These are phyloP conservation scores for Spilarctia lutea DNA, from an alignment of 2,888 invertebrate genomes.

Conservation along the genomic window DNA sequence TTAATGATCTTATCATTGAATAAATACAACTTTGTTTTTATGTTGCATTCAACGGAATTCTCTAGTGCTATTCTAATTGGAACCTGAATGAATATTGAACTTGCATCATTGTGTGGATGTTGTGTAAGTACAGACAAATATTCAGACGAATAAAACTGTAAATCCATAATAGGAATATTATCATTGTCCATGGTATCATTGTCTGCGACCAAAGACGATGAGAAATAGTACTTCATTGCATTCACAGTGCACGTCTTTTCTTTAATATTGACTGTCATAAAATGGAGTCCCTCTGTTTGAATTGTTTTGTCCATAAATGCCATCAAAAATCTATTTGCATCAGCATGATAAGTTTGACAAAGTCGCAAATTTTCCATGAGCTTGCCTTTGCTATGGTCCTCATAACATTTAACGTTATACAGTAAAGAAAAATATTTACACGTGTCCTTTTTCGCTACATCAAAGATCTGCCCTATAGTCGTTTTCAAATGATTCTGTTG, in stretches of 20 bases:
- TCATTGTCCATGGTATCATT: slow-evolving; percentile 58
- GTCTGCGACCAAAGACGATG: slow-evolving; percentile 74
- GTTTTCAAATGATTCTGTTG: slow-evolving; percentile 91
- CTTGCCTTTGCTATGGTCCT: slow-evolving; percentile 61
- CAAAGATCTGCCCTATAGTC: slow-evolving; percentile 89
- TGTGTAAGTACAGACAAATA: slow-evolving; percentile 90
- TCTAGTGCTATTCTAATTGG: slow-evolving; percentile 80
- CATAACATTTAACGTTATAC: slow-evolving; percentile 83
- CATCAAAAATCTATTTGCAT: slow-evolving; percentile 82
- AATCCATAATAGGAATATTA: slow-evolving; percentile 87
- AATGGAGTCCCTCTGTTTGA: slow-evolving; percentile 78
- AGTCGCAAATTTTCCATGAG: slow-evolving; percentile 69
- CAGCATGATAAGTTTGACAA: slow-evolving; percentile 82
- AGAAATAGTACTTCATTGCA: slow-evolving; percentile 85
- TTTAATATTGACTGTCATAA: slow-evolving; percentile 81
- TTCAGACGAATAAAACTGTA: slow-evolving; percentile 92
- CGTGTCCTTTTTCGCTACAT: slow-evolving; percentile 88
- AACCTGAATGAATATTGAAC: slow-evolving; percentile 81
- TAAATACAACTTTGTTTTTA: slow-evolving; percentile 73
- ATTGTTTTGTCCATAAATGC: slow-evolving; percentile 78
- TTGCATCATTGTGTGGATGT: slow-evolving; percentile 78
- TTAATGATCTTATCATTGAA: slow-evolving; percentile 79
- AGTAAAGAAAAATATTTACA: slow-evolving; percentile 87
- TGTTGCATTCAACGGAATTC: slow-evolving; percentile 73
- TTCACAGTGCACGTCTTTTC: slow-evolving; percentile 74